Conservation (phyloP, 2,113 vertebrate genomes). For the Panthera tigris region DNA sequence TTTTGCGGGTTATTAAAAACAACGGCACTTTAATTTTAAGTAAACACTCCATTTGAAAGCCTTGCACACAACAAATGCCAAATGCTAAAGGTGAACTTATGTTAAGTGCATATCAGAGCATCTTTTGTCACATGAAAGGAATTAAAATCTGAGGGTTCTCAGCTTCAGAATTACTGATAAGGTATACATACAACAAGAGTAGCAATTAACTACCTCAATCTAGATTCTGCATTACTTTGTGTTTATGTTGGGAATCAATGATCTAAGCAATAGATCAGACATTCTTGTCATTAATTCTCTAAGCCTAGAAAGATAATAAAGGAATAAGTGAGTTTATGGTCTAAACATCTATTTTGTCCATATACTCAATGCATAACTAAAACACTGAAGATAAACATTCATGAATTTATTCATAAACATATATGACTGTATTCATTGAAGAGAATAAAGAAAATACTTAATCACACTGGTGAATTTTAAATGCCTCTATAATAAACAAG, state of each 20-base stretch:
- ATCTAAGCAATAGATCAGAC: background rate
- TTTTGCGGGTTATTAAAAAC: conserved; percentile 78
- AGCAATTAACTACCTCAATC: background rate
- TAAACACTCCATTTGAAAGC: conserved; percentile 80
- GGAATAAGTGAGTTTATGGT: background rate
- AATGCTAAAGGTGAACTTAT: conserved; percentile 76
- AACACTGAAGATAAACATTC: background rate
- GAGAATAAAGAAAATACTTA: background rate
- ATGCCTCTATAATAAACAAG: background rate
- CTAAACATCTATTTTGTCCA: background rate
- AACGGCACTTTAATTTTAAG: conserved; percentile 81
- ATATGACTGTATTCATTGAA: background rate
- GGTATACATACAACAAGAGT: background rate
- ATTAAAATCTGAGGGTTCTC: conserved; percentile 26
- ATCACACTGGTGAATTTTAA: background rate
- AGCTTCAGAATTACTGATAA: conserved; percentile 49
- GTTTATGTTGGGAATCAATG: background rate
- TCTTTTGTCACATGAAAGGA: conserved; percentile 59
- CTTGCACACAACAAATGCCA: conserved; percentile 81
- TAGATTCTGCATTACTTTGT: background rate
- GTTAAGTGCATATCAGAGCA: conserved; percentile 66
- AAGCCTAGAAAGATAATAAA: background rate
- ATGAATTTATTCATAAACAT: background rate
- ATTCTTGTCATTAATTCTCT: background rate
- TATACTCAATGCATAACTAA: background rate